A percentile compares a stretch with the other conserved stretches of the same genome.
Conservation (phyloP, 2,888 invertebrate species). For the Cheilosia grossa region DNA sequence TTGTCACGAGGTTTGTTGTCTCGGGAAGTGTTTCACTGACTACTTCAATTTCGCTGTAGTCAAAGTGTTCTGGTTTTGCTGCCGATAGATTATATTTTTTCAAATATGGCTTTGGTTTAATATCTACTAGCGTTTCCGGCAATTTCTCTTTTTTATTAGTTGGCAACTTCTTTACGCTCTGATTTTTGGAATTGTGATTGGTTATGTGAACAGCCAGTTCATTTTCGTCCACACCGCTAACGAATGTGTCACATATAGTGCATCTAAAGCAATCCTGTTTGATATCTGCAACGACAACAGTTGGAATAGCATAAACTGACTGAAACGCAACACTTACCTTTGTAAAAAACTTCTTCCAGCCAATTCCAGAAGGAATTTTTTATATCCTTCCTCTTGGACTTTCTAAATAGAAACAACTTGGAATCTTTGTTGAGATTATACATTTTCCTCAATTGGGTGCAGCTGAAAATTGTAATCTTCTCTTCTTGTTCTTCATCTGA, state of each 20-base stretch:
- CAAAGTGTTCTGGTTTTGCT: slow-evolving; percentile 27
- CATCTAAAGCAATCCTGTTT: slow-evolving; percentile 52
- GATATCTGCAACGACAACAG: slow-evolving; percentile 22
- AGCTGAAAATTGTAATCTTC: not conserved
- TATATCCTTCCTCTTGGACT: slow-evolving; percentile 10
- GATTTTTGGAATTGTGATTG: slow-evolving; percentile 50
- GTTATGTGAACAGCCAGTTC: slow-evolving; percentile 28
- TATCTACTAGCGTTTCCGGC: slow-evolving; percentile 33
- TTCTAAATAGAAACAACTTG: slow-evolving; percentile 44
- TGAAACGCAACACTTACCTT: slow-evolving; percentile 7
- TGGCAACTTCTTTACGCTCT: slow-evolving; percentile 20
- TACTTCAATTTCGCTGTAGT: slow-evolving; percentile 1
- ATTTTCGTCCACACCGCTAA: slow-evolving; percentile 21
- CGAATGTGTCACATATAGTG: slow-evolving; percentile 36
- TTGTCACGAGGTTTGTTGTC: slow-evolving; percentile 29
- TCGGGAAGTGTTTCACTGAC: slow-evolving; percentile 20
- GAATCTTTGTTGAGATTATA: slow-evolving; percentile 39
- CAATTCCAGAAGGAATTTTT: slow-evolving; percentile 46
- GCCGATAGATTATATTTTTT: slow-evolving; percentile 32
- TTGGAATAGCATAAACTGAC: not conserved
- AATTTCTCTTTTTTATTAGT: slow-evolving; percentile 47
- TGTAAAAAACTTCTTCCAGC: slow-evolving; percentile 43
- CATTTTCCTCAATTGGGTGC: slow-evolving; percentile 12
- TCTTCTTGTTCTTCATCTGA: slow-evolving; percentile 23
- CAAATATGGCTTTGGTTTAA: slow-evolving; percentile 19